A percentile compares a stretch with the other conserved stretches of the same genome.
These are phyloP conservation scores for Vanessa cardui DNA, from an alignment of 2,888 invertebrate species.

Conservation along the genomic window DNA sequence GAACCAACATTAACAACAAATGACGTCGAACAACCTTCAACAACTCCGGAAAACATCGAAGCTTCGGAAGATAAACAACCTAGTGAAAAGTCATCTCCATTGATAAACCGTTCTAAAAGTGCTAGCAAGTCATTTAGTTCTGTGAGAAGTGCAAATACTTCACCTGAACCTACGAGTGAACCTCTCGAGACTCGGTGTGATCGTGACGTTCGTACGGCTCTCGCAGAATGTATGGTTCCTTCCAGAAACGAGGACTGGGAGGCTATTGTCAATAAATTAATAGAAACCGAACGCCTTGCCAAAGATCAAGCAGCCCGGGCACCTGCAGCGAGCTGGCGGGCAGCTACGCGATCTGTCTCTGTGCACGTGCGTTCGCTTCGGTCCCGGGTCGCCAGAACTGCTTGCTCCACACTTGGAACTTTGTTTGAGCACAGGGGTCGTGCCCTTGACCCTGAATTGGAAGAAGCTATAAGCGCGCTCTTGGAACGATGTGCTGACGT, in stretches of 20 bases:
- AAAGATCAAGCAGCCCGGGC: slow-evolving; percentile 86
- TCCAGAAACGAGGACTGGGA: slow-evolving; percentile 92
- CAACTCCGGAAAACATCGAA: slow-evolving; percentile 28
- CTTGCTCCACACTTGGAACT: slow-evolving; percentile 91
- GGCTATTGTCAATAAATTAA: slow-evolving; percentile 87
- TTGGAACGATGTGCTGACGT: slow-evolving; percentile 96
- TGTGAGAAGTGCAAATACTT: slow-evolving; percentile 51
- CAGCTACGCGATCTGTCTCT: slow-evolving; percentile 87
- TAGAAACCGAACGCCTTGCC: slow-evolving; percentile 86
- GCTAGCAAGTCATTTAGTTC: slow-evolving; percentile 51
- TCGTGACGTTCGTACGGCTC: slow-evolving; percentile 69
- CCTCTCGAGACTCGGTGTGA: slow-evolving; percentile 45
- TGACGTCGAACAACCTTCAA: slow-evolving; percentile 46
- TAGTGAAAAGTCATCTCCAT: slow-evolving; percentile 50
- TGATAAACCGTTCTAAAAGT: slow-evolving; percentile 49
- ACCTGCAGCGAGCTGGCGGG: slow-evolving; percentile 85
- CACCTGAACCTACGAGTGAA: slow-evolving; percentile 56
- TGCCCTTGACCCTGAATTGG: slow-evolving; percentile 88
- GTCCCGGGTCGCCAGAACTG: slow-evolving; percentile 95
- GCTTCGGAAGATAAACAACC: slow-evolving; percentile 33
- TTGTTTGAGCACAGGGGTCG: slow-evolving; percentile 87
- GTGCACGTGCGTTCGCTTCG: slow-evolving; percentile 93
- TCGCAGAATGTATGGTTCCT: slow-evolving; percentile 68
- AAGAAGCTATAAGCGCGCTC: slow-evolving; percentile 91
- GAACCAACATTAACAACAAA: background rate